Base-by-base conservation (phyloP, 1,140 invertebrate genomes). In the Pomacea maculata region DNA sequence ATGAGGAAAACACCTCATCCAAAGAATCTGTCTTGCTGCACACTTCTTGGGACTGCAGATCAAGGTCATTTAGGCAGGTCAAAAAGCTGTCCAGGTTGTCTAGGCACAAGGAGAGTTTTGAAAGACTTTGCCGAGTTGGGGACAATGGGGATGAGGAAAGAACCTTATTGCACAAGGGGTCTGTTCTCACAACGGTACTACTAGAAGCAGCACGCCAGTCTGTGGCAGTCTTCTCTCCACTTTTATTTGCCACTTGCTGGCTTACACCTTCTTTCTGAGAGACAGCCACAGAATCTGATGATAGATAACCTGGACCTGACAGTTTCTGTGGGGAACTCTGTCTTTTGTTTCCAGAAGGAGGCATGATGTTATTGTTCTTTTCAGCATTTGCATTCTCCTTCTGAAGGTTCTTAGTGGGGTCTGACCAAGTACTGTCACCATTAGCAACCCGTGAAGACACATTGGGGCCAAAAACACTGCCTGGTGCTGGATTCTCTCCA, bases 401-500 rank as follows among this genome's bases (percentile, higher is more conserved):
- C 55, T 61, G 57, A 14, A 61, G 57, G 4, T 61, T 11, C 8
- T 61, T 61, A 2, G 57, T 61, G 57, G 1, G 11, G 0, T 61
- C 57, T 61, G 57, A 61, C 57, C 15, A 14, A 17, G 15, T 17
- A 61, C 15, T 61, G 15, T 61, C 57, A 1, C 57, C 57, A 61
- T 11, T 9, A 61, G 57, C 57, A 4, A 8, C 57, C 57, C 8
- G 57, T 61, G 63, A 57, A 52, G 75, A n/a, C 45, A n/a, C 12
- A 1, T n/a, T 34, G 17, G 29, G 34, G 14, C 68, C 77, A 29
- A 78, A 45, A 67, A 88, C 80, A 76, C 86, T 85, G 67, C 88
- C 85, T 25, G 88, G 88, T 79, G 91, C 87, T 63, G 93, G 92
- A 84, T 91, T 91, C 77, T 93, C 92, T n/a, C 93, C 94, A 87